phyloP scores from a whole-genome alignment of 1,140 invertebrate species.

The Rhyacophila brunnea region DNA sequence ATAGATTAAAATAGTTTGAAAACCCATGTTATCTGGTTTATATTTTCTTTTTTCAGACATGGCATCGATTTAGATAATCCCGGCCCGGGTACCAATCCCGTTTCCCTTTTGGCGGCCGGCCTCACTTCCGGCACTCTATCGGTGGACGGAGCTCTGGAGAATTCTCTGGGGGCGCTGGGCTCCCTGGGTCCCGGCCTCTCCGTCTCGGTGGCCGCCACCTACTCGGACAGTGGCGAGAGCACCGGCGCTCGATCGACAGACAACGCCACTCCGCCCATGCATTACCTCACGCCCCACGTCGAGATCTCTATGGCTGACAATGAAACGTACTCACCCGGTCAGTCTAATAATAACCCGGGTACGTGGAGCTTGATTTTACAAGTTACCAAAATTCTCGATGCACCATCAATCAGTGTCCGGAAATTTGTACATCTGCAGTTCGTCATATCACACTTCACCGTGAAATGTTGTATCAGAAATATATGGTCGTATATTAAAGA shows the following conservation, averaged over 20 bases:
- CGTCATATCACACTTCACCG: too few species aligned
- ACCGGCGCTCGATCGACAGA: slow-evolving; percentile 74
- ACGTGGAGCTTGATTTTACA: background rate
- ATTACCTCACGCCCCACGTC: slow-evolving; percentile 84
- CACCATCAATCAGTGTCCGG: too few species aligned
- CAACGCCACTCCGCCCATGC: slow-evolving; percentile 83
- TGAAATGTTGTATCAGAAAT: too few species aligned
- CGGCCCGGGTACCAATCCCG: slow-evolving; percentile 71
- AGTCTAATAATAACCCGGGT: slow-evolving; percentile 46
- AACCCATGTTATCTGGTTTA: background rate
- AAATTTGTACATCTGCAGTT: too few species aligned
- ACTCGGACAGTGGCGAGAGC: slow-evolving; percentile 78
- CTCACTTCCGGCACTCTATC: slow-evolving; percentile 59
- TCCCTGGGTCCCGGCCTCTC: slow-evolving; percentile 56
- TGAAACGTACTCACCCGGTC: slow-evolving; percentile 51
- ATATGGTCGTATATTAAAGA: too few species aligned
- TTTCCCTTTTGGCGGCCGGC: slow-evolving; percentile 61
- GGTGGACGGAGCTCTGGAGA: slow-evolving; percentile 51
- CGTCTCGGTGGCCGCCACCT: slow-evolving; percentile 61
- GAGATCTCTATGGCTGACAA: slow-evolving; percentile 84
- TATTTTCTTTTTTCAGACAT: slow-evolving; percentile 53
- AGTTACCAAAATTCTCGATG: too few species aligned
- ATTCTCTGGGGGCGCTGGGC: slow-evolving; percentile 53
- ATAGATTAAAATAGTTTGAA: too few species aligned
- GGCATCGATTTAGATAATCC: slow-evolving; percentile 87